These are phyloP conservation scores for Drosophila guanche DNA, from an alignment of 1,140 invertebrate species.

Conservation along the genomic window DNA sequence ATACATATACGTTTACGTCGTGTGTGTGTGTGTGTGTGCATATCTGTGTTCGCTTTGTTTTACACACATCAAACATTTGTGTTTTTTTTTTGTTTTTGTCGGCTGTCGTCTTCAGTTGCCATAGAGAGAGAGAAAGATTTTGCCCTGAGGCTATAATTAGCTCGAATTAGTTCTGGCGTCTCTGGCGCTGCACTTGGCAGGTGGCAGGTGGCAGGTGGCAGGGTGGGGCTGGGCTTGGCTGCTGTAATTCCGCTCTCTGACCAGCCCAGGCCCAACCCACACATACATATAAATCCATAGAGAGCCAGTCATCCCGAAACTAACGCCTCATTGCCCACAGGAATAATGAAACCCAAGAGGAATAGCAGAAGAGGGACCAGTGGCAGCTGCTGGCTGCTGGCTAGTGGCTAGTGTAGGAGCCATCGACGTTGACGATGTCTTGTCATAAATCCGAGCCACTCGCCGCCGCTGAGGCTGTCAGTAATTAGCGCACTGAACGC, in stretches of 20 bases:
- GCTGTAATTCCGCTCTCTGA: neutral
- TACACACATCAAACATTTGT: slow-evolving; percentile 68
- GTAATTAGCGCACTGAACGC: slow-evolving; percentile 73
- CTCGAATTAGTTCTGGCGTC: slow-evolving; percentile 64
- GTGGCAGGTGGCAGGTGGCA: slow-evolving; percentile 20
- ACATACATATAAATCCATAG: neutral
- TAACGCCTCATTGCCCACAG: slow-evolving; percentile 26
- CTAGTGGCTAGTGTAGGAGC: slow-evolving; percentile 34
- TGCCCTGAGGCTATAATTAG: slow-evolving; percentile 60
- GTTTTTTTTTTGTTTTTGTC: slow-evolving; percentile 21
- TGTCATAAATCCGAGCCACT: slow-evolving; percentile 73
- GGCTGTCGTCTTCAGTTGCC: slow-evolving; percentile 53
- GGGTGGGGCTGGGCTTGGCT: too few relatives aligned
- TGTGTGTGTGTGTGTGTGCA: slow-evolving; percentile 7
- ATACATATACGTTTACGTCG: neutral
- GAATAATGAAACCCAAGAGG: slow-evolving; percentile 24
- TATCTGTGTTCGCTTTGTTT: slow-evolving; percentile 10
- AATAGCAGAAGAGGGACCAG: neutral
- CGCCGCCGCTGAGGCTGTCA: slow-evolving; percentile 57
- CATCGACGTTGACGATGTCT: slow-evolving; percentile 56
- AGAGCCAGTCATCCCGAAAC: neutral
- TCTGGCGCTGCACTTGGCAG: slow-evolving; percentile 66
- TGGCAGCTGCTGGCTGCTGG: slow-evolving; percentile 3
- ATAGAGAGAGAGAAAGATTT: neutral
- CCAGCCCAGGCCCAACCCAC: neutral